Evolutionary conservation across 2,888 invertebrate genomes (phyloP), one percentile per base, ranked within the genome.

Genomic region (Chymomyza caudatula): DNA sequence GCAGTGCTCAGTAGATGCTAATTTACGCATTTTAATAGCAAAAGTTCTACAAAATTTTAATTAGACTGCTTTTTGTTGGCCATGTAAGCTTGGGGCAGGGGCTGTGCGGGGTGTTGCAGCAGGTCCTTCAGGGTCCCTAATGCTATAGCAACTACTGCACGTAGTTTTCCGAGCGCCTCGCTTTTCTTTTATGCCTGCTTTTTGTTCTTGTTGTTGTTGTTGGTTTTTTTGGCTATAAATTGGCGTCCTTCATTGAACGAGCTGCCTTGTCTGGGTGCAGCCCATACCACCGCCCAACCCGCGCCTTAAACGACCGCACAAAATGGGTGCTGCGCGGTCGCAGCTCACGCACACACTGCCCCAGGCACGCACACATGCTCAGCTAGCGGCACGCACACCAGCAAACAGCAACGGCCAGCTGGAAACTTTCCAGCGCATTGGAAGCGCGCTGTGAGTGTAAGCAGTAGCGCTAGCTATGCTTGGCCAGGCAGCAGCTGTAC

Each of bases 171-270:
- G 29, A 8, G 11, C 29, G 11, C 11, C 6, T 6, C 5, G 25
- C 25, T 37, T 37, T 37, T 37, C 11, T 37, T 37, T 37, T 37
- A 37, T 37, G 8, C 11, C 20, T n/a, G n/a, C n/a, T n/a, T n/a
- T n/a, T 22, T 51, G 13, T 11, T 20, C 5, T 51, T 51, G 6
- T 69, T n/a, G n/a, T 62, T 64, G 37, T n/a, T 5, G 53, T 69
- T 47, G n/a, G n/a, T 60, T 67, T 74, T 76, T 74, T 69, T 22
- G 65, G 60, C 77, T 70, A 87, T 87, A 86, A 87, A 90, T 89
- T 89, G 90, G 90, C 90, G 84, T 89, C 88, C 90, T 89, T 89
- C 90, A 89, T 90, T 88, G 82, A 88, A 85, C 74, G 68, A 76
- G 74, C 68, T 67, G 63, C 56, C 55, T 52, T n/a, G n/a, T n/a